Evolutionary conservation across 92 coral and sea anemone genomes (phyloP).

Genomic region (Umimayanthus chanpuru): DNA sequence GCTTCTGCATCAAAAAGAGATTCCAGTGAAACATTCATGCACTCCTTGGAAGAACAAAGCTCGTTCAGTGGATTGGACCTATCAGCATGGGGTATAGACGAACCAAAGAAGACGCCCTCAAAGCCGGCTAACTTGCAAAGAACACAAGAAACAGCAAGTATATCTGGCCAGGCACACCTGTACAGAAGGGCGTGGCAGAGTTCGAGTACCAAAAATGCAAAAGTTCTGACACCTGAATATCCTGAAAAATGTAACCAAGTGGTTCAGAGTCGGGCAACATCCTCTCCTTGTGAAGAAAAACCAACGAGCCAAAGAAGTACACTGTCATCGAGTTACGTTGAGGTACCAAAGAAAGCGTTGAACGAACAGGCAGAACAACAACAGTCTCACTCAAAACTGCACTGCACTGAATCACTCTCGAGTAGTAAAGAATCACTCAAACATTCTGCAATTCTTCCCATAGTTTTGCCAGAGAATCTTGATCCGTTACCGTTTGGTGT

Average conservation of each 20-base stretch:
- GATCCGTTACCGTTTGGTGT: conserved; percentile 33
- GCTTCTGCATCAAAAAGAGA: background rate
- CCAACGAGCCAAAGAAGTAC: background rate
- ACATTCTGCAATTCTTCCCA: background rate
- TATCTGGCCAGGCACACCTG: background rate
- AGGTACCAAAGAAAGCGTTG: background rate
- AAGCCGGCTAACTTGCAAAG: background rate
- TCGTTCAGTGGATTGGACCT: conserved; percentile 8
- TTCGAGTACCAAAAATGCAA: background rate
- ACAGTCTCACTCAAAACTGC: background rate
- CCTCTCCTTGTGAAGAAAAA: background rate
- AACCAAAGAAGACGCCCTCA: background rate
- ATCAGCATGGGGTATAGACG: conserved; percentile 33
- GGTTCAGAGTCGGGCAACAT: background rate
- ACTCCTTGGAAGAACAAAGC: background rate
- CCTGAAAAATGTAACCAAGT: background rate
- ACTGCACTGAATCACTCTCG: background rate
- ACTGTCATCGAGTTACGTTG: background rate
- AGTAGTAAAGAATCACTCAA: background rate
- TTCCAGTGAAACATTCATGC: background rate
- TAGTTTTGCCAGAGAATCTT: background rate
- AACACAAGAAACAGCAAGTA: background rate
- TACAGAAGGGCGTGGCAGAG: background rate
- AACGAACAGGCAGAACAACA: background rate
- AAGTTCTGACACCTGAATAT: background rate